Evolutionary conservation across 2,797 vertebrate genomes (phyloP).

Genomic region (Periparus ater): DNA sequence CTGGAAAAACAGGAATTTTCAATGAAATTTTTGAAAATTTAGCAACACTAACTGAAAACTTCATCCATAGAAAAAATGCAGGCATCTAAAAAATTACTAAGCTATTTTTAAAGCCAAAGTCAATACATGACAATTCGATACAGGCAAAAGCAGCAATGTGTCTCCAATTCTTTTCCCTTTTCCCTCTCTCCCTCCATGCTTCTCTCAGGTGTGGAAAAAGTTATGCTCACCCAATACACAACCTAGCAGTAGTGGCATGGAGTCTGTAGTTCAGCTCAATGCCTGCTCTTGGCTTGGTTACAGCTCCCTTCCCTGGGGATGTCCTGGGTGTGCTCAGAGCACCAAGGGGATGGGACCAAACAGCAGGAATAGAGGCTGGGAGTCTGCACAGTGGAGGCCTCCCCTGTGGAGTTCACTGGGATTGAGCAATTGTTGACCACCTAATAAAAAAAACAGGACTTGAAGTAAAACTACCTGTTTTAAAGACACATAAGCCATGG

Average conservation of each 20-base stretch:
- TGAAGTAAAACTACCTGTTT: accelerated
- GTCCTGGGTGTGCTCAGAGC: neutral
- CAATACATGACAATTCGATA: neutral
- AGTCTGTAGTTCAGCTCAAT: accelerated
- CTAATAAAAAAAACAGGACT: neutral
- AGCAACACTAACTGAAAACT: neutral
- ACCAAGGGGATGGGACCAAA: accelerated
- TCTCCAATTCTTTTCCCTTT: neutral
- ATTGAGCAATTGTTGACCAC: neutral
- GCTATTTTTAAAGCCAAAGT: neutral
- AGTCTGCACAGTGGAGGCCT: accelerated
- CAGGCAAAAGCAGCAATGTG: neutral
- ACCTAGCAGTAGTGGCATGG: accelerated
- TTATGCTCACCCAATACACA: accelerated
- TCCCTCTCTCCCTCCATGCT: neutral
- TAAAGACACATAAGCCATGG: neutral
- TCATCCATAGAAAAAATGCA: neutral
- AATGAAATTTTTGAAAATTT: neutral
- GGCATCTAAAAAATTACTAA: neutral
- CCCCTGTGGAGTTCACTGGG: accelerated
- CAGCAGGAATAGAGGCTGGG: accelerated
- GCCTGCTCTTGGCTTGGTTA: neutral
- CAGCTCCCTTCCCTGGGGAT: neutral
- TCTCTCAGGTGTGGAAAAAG: neutral
- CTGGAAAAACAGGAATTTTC: neutral